phyloP scores from a whole-genome alignment of 2,888 invertebrate species.

The Trichacis sp. region DNA sequence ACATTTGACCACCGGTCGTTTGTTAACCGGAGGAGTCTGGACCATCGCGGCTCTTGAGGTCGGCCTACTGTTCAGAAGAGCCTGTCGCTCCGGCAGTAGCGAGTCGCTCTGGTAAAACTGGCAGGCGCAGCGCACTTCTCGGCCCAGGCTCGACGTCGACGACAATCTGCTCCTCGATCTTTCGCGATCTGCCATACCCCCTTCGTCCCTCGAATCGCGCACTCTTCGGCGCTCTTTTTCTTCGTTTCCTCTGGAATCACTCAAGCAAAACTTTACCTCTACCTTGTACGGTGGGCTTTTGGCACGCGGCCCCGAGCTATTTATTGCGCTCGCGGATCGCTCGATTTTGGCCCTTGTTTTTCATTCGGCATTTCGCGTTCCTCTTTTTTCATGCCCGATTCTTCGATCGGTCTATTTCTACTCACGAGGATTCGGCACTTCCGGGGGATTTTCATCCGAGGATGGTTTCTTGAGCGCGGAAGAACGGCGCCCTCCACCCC shows the following conservation, averaged over 20 bases:
- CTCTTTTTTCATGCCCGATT: no score
- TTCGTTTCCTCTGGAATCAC: neutral
- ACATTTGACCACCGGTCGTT: constrained; percentile 48
- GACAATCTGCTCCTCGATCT: constrained; percentile 79
- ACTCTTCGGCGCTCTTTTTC: constrained; percentile 32
- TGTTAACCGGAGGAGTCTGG: constrained; percentile 51
- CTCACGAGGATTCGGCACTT: neutral
- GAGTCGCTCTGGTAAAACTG: constrained; percentile 88
- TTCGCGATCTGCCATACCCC: constrained; percentile 73
- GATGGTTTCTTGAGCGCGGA: neutral
- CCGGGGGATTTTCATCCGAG: no score
- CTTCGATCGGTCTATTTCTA: neutral
- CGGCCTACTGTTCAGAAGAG: constrained; percentile 74
- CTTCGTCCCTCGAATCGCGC: neutral
- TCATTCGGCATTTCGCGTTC: neutral
- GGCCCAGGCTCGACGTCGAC: constrained; percentile 73
- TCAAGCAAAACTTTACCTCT: neutral
- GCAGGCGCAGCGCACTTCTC: constrained; percentile 88
- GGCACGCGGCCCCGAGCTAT: constrained; percentile 17
- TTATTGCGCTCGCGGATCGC: constrained; percentile 32
- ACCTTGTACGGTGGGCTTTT: neutral
- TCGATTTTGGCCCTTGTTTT: neutral
- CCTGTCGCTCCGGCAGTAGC: constrained; percentile 80
- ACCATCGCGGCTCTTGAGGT: constrained; percentile 73
- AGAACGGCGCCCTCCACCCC: constrained; percentile 21